Evolutionary conservation across 2,888 invertebrate species (phyloP).

Genomic region (Phengaris arion): DNA sequence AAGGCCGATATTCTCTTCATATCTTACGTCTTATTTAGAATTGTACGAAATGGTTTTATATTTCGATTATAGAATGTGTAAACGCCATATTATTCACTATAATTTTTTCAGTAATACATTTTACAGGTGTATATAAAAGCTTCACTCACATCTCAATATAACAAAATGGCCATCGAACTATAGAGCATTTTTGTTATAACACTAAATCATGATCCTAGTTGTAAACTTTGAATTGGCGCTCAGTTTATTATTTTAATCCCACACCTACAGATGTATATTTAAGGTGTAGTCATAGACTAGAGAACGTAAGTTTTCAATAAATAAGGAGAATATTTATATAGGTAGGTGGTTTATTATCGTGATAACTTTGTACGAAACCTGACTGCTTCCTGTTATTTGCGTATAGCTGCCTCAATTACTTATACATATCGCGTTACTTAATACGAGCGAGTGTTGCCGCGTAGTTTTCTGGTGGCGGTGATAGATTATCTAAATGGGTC

Average conservation of each 20-base stretch:
- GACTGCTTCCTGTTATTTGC: slow-evolving; percentile 19
- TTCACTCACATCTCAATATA: neutral
- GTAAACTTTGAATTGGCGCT: neutral
- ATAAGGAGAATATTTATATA: slow-evolving; percentile 8
- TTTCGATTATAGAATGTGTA: slow-evolving; percentile 6
- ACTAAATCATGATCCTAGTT: neutral
- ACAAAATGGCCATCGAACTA: neutral
- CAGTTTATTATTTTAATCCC: neutral
- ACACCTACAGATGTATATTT: slow-evolving; percentile 6
- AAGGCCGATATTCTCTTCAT: neutral
- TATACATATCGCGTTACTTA: slow-evolving; percentile 20
- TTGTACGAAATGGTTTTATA: slow-evolving; percentile 2
- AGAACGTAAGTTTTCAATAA: neutral
- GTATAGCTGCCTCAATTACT: slow-evolving; percentile 24
- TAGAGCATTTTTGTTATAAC: neutral
- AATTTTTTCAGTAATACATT: neutral
- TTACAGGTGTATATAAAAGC: neutral
- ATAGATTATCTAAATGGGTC: neutral
- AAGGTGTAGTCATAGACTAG: neutral
- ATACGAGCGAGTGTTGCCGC: neutral
- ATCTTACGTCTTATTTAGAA: slow-evolving; percentile 8
- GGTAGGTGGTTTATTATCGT: neutral
- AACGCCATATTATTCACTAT: neutral
- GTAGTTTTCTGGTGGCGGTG: neutral
- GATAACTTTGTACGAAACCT: neutral